These are phyloP conservation scores for Crocuta crocuta DNA, from an alignment of 2,113 vertebrate genomes.

Conservation along the genomic window DNA sequence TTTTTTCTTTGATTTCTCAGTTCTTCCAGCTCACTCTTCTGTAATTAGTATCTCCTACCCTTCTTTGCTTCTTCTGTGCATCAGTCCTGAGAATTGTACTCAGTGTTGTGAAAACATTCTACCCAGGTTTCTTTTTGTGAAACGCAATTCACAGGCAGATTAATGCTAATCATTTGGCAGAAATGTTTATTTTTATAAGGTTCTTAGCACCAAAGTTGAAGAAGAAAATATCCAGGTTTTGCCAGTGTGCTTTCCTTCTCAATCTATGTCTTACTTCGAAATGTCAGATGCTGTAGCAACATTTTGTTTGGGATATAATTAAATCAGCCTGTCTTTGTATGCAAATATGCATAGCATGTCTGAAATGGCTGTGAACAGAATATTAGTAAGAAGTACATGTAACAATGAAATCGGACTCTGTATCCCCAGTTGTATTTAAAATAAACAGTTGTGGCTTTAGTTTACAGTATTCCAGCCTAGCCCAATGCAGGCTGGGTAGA, in stretches of 20 bases:
- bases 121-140: constrained; percentile 31
- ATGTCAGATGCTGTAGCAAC: constrained; percentile 16
- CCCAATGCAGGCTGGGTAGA: background rate
- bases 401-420: constrained; percentile 5
- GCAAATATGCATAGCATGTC: background rate
- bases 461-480: background rate
- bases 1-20: background rate
- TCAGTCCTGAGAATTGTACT: constrained; percentile 13
- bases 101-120: constrained; percentile 35
- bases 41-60: background rate
- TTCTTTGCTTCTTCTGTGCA: background rate
- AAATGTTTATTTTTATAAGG: background rate
- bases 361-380: background rate
- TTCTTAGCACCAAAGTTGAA: constrained; percentile 37
- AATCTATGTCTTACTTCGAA: constrained; percentile 26
- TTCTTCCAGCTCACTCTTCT: background rate
- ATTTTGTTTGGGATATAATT: constrained; percentile 54
- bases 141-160: constrained; percentile 1
- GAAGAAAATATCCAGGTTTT: constrained; percentile 34
- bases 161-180: constrained; percentile 53
- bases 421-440: background rate
- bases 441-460: background rate
- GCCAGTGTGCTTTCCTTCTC: background rate
- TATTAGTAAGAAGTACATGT: constrained; percentile 50
- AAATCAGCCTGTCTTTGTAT: constrained; percentile 42